These are phyloP conservation scores for Lagodon rhomboides DNA, from an alignment of 2,797 vertebrate genomes.

Conservation along the genomic window DNA sequence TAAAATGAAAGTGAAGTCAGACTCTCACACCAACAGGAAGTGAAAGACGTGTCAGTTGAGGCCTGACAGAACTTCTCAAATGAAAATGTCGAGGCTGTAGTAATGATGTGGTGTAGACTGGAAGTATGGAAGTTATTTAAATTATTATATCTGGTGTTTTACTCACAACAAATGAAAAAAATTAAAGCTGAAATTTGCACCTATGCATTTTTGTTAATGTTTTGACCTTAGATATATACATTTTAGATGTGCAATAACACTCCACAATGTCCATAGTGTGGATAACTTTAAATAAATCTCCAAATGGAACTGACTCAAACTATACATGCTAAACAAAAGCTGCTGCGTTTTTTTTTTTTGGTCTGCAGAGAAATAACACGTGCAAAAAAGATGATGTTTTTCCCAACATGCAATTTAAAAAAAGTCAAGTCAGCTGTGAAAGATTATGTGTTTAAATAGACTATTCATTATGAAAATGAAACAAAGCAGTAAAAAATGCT, in stretches of 20 bases:
- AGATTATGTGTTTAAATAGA: not conserved
- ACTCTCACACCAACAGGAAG: slow-evolving; percentile 52
- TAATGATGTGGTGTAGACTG: not conserved
- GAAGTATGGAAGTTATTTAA: not conserved
- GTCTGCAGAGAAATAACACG: not conserved
- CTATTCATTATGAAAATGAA: not conserved
- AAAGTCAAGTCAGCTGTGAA: not conserved
- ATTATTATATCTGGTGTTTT: not conserved
- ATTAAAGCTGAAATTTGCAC: not conserved
- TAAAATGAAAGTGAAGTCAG: slow-evolving; percentile 52
- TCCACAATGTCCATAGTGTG: not conserved
- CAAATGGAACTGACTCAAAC: not conserved
- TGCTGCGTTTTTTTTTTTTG: not conserved
- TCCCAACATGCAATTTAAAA: not conserved
- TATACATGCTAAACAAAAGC: not conserved
- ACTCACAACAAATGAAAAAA: not conserved
- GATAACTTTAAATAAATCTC: not conserved
- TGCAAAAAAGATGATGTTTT: not conserved
- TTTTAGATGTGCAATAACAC: not conserved
- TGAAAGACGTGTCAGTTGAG: slow-evolving; percentile 42
- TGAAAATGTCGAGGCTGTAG: slow-evolving; percentile 10
- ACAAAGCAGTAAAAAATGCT: slow-evolving; percentile 2
- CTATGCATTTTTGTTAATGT: not conserved
- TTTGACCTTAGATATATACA: not conserved
- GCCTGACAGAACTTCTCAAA: slow-evolving; percentile 28